phyloP scores from a whole-genome alignment of 2,797 vertebrate genomes.

The Argyrosomus regius region DNA sequence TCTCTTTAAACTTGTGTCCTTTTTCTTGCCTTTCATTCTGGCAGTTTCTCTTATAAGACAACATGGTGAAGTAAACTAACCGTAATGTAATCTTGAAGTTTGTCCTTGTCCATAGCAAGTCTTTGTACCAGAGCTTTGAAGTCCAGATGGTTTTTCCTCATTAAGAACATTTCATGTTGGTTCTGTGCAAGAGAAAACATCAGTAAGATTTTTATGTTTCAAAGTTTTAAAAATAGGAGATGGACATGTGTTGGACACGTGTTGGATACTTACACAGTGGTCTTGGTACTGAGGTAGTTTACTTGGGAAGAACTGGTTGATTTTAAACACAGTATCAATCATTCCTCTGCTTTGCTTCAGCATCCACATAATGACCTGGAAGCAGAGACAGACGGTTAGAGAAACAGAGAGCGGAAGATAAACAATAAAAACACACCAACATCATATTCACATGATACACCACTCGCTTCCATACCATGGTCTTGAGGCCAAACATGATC shows the following conservation, averaged over 20 bases:
- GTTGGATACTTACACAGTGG: constrained; percentile 75
- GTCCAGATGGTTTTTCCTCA: constrained; percentile 81
- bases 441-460: neutral
- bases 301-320: constrained; percentile 75
- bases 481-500: constrained; percentile 85
- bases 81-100: constrained; percentile 72
- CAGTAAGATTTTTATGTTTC: neutral
- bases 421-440: neutral
- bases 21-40: neutral
- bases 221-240: neutral
- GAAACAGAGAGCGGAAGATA: neutral
- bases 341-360: constrained; percentile 63
- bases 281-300: constrained; percentile 77
- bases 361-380: constrained; percentile 84
- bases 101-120: constrained; percentile 71
- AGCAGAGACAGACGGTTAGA: neutral
- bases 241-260: neutral
- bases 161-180: constrained; percentile 75
- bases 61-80: constrained; percentile 49
- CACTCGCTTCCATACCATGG: constrained; percentile 73
- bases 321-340: constrained; percentile 71
- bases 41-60: neutral
- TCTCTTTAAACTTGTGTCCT: neutral
- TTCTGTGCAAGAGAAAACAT: constrained; percentile 60
- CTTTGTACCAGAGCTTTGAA: constrained; percentile 77